phyloP scores from a whole-genome alignment of 1,140 invertebrate species.

The Hypsibius dujardini region DNA sequence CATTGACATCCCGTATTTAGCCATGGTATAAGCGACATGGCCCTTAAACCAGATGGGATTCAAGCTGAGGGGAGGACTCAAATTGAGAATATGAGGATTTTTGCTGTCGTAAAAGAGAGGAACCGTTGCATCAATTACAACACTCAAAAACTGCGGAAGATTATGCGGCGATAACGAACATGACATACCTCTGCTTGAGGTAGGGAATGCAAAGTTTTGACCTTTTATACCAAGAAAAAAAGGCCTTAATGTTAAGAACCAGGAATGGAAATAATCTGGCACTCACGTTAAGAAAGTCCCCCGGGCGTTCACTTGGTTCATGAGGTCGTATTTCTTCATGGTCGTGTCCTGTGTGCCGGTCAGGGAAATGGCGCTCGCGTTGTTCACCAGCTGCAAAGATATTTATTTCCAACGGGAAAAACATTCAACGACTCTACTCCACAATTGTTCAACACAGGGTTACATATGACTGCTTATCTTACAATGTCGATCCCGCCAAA shows the following conservation, averaged over 20 bases:
- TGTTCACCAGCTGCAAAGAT: slow-evolving; percentile 52
- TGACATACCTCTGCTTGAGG: slow-evolving; percentile 18
- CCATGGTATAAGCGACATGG: slow-evolving; percentile 83
- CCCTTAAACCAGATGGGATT: slow-evolving; percentile 72
- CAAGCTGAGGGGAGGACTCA: slow-evolving; percentile 83
- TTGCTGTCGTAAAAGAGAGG: slow-evolving; percentile 43
- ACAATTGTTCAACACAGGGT: slow-evolving; percentile 20
- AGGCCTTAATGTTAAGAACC: neutral
- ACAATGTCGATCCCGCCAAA: slow-evolving; percentile 93
- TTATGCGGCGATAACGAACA: slow-evolving; percentile 16
- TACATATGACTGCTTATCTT: neutral
- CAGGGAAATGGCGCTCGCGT: slow-evolving; percentile 86
- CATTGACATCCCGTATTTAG: slow-evolving; percentile 98
- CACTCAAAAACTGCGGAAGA: slow-evolving; percentile 15
- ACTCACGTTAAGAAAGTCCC: slow-evolving; percentile 78
- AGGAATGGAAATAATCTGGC: neutral
- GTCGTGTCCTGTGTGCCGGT: slow-evolving; percentile 65
- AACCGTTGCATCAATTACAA: neutral
- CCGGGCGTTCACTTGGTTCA: slow-evolving; percentile 74
- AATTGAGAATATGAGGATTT: slow-evolving; percentile 86
- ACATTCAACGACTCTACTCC: no score
- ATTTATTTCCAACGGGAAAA: neutral
- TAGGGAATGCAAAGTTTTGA: slow-evolving; percentile 15
- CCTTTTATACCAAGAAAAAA: slow-evolving; percentile 16
- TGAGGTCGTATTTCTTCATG: slow-evolving; percentile 88